Evolutionary conservation across 2,113 vertebrate species (phyloP).

Genomic region (Ondatra zibethicus): DNA sequence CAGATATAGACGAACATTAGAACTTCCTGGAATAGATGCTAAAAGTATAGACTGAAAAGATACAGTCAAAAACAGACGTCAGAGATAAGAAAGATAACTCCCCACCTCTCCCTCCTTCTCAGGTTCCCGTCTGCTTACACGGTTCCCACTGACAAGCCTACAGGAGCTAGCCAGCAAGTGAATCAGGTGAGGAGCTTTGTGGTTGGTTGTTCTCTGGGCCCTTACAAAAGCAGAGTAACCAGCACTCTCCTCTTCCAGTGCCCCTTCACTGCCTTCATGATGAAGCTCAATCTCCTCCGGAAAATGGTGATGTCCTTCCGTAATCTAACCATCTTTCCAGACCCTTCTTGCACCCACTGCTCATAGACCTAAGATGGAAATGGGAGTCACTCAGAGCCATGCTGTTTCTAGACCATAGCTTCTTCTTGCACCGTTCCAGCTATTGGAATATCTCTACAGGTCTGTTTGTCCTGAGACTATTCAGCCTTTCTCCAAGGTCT

Average conservation of each 20-base stretch:
- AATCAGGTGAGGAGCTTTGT: too few relatives aligned
- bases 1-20: not conserved
- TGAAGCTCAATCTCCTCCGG: not conserved
- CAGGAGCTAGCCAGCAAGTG: not conserved
- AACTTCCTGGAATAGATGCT: not conserved
- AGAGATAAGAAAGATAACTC: not conserved
- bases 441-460: not conserved
- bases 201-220: not conserved
- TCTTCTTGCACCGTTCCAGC: not conserved
- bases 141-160: not conserved
- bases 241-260: not conserved
- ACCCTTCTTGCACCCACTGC: not conserved
- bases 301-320: not conserved
- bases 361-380: not conserved
- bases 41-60: not conserved
- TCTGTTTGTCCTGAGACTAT: not conserved
- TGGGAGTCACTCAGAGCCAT: not conserved
- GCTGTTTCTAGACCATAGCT: not conserved
- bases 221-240: not conserved
- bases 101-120: not conserved
- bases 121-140: not conserved
- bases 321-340: not conserved
- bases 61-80: not conserved
- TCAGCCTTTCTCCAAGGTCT: not conserved
- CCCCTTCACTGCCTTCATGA: not conserved